These are phyloP conservation scores for Sciurus niger DNA, from an alignment of 2,113 vertebrate species.

Conservation along the genomic window DNA sequence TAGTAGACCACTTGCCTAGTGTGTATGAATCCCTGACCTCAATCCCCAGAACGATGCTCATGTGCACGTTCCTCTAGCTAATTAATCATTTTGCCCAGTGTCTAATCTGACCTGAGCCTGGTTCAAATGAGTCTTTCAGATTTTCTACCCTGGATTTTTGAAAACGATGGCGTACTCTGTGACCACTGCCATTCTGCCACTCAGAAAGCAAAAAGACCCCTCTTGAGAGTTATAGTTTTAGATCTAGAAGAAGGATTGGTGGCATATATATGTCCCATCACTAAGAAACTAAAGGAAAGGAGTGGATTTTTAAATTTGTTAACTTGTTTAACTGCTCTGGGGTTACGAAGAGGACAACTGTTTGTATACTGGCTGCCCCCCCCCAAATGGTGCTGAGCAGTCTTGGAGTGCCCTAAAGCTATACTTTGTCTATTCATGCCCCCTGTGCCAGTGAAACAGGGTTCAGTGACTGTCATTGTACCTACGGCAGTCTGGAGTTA, in stretches of 20 bases:
- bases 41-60: neutral
- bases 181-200: neutral
- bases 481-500: constrained; percentile 72
- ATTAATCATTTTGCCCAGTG: neutral
- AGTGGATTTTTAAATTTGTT: neutral
- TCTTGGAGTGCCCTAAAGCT: constrained; percentile 1
- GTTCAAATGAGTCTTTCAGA: constrained; percentile 19
- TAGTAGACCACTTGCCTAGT: neutral
- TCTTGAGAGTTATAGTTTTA: constrained; percentile 34
- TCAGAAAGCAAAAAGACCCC: neutral
- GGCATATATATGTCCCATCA: neutral
- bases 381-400: constrained; percentile 15
- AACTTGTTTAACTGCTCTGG: neutral
- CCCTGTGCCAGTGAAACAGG: constrained; percentile 53
- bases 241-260: neutral
- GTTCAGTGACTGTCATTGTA: constrained; percentile 67
- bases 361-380: neutral
- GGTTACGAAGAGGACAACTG: neutral
- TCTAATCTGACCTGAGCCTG: neutral
- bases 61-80: neutral
- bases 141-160: constrained; percentile 32
- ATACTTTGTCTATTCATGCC: constrained; percentile 79
- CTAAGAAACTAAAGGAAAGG: neutral
- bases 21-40: neutral
- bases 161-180: neutral